Evolutionary conservation across 2,888 invertebrate species (phyloP).

Genomic region (Pomacea canaliculata): DNA sequence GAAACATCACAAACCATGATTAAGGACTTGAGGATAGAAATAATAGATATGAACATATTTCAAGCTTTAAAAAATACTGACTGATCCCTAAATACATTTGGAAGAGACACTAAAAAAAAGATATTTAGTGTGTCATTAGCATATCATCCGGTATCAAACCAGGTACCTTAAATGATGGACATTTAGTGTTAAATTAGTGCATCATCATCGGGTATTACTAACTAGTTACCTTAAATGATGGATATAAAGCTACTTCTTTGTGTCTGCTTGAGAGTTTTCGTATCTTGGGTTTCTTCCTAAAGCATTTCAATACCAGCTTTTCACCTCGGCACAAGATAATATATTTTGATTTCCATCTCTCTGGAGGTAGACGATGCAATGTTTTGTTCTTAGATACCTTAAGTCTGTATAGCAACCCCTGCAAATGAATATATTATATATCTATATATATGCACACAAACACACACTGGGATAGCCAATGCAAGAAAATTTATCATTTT

Average conservation of each 20-base stretch:
- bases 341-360: constrained; percentile 59
- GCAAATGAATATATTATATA: constrained; percentile 25
- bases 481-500: neutral
- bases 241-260: constrained; percentile 24
- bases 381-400: constrained; percentile 46
- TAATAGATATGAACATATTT: no score
- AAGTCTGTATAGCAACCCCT: constrained; percentile 61
- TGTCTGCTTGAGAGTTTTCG: neutral
- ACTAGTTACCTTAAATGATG: constrained; percentile 23
- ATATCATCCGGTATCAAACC: no score
- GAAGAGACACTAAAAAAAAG: no score
- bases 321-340: constrained; percentile 54
- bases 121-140: no score
- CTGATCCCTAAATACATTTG: no score
- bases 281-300: constrained; percentile 58
- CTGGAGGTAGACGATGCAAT: constrained; percentile 43
- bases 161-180: constrained; percentile 28
- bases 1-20: no score
- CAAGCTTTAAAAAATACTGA: no score
- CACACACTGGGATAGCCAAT: neutral
- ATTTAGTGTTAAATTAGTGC: neutral
- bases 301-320: constrained; percentile 57
- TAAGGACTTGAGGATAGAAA: no score
- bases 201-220: no score
- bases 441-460: neutral